Evolutionary conservation across 2,113 vertebrate species (phyloP).

Genomic region (Psammodynastes pulverulentus): DNA sequence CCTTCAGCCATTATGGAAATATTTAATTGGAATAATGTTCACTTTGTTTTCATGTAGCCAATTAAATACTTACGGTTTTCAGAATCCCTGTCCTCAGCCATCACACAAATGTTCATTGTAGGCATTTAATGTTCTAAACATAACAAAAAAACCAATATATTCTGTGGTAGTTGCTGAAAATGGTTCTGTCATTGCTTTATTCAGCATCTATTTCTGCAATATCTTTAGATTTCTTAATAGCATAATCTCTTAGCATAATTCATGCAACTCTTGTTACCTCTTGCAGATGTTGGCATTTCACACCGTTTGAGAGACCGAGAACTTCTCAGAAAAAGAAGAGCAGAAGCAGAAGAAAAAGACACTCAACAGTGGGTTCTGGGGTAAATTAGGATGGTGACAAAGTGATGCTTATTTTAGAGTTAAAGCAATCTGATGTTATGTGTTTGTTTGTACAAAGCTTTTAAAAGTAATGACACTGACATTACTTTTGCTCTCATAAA

Average conservation of each 20-base stretch:
- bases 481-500: neutral
- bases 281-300: conserved; percentile 56
- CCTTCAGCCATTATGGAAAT: neutral
- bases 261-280: conserved; percentile 4
- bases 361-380: conserved; percentile 79
- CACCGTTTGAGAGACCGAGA: conserved; percentile 81
- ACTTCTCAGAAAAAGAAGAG: conserved; percentile 84
- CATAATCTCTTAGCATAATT: neutral
- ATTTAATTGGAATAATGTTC: neutral
- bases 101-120: neutral
- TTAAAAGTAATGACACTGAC: neutral
- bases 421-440: neutral
- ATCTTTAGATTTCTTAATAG: neutral
- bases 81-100: neutral
- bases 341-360: conserved; percentile 81
- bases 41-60: neutral
- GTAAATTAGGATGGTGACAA: conserved; percentile 69
- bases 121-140: neutral
- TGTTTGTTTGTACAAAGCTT: neutral
- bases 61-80: neutral
- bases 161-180: neutral
- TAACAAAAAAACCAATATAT: neutral
- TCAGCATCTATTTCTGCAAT: neutral
- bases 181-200: neutral
- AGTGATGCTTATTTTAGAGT: neutral